phyloP scores from a whole-genome alignment of 1,140 invertebrate species.

The Aradophagus sp. region DNA sequence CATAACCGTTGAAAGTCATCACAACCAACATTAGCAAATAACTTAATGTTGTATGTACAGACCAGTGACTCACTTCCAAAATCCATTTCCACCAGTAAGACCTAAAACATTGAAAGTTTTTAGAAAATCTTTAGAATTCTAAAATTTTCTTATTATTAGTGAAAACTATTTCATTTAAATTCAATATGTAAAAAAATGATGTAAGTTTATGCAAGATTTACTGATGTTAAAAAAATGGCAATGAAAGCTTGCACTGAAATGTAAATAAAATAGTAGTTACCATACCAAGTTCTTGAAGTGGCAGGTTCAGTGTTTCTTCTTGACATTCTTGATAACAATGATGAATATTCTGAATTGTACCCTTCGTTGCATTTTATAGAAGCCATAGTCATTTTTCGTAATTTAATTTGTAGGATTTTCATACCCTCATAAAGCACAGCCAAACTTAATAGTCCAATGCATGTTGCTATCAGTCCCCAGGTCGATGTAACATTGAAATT shows the following conservation, averaged over 20 bases:
- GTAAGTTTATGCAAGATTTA: too few species aligned
- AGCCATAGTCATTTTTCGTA: conserved; percentile 48
- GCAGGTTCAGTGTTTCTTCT: conserved; percentile 34
- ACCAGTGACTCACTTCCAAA: conserved; percentile 67
- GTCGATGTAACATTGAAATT: conserved; percentile 73
- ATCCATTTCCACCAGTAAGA: conserved; percentile 59
- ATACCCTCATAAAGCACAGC: conserved; percentile 77
- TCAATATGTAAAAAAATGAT: too few species aligned
- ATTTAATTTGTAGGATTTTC: conserved; percentile 72
- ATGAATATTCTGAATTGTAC: conserved; percentile 63
- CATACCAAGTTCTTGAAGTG: conserved; percentile 53
- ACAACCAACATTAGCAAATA: conserved; percentile 93
- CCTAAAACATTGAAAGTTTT: conserved; percentile 56
- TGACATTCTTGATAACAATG: conserved; percentile 63
- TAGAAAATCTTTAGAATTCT: too few species aligned
- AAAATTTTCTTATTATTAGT: too few species aligned
- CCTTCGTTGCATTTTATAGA: conserved; percentile 16
- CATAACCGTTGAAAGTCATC: conserved; percentile 92
- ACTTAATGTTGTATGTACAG: conserved; percentile 77
- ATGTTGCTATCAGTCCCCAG: conserved; percentile 74
- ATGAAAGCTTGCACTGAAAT: too few species aligned
- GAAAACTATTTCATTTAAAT: too few species aligned
- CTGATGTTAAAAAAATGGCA: too few species aligned
- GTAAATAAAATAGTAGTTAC: too few species aligned
- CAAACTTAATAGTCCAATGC: conserved; percentile 74